Base-by-base conservation (phyloP, 92 coral and sea anemone species). In the Epizoanthus rinbou region DNA sequence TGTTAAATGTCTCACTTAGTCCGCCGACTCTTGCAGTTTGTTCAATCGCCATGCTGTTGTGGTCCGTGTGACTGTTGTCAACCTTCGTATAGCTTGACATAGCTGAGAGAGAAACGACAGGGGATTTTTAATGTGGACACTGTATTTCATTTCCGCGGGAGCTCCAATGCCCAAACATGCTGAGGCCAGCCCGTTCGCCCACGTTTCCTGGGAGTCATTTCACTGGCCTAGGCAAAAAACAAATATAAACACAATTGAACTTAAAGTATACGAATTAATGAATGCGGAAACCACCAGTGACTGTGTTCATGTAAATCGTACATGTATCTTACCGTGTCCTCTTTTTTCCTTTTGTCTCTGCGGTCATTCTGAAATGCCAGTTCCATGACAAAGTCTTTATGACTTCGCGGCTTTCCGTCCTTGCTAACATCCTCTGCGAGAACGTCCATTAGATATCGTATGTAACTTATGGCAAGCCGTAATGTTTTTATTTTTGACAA, bases 161-260 rank as follows among this genome's bases (percentile, higher is more conserved):
- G 84, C 83, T 95, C 98, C 94, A 95, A 81, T 1, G 98, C 98
- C 98, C 98, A 95, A 58, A 95, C 98, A 81, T 95, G 94, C 68
- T 95, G 98, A 4, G 98, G 98, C 98, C 98, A 95, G 21, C 98
- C 98, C 0, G 98, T 95, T 28, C 98, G 81, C n/a, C 98, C 98
- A 69, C 98, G 93, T 74, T 95, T 95, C 57, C 98, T 87, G 21
- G 93, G 94, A 0, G 97, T 63, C 71, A 91, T 35, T 18, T 92
- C 97, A 50, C 41, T 85, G 47, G 66, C 59, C 71, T 58, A 84
- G 31, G 35, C 10, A 60, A 13, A 60, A 89, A 24, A 70, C 63
- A 43, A 37, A 68, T 15, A 43, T 43, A 43, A 56, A 18, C 47
- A 39, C 56, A 50, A 37, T 47, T 5, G 73, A 63, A n/a, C 10